Percentiles rank a stretch among this genome's conserved stretches.
phyloP scores from a whole-genome alignment of 2,888 invertebrate genomes.

The Coleophora deauratella region DNA sequence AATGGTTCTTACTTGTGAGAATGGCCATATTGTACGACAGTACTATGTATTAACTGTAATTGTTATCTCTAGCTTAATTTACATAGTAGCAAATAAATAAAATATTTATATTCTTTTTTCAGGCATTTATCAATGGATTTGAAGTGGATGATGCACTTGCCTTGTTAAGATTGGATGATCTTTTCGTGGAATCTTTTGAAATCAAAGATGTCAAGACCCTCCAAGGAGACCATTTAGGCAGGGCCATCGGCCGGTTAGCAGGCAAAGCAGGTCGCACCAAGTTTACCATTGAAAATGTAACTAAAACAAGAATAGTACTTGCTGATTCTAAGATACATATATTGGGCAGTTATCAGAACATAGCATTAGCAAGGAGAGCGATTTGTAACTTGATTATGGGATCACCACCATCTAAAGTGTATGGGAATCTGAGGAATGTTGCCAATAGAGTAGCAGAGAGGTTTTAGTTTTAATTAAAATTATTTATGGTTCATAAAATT shows the following conservation, averaged over 20 bases:
- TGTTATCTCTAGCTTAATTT: no score
- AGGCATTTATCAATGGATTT: slow-evolving; percentile 96
- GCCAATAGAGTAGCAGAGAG: slow-evolving; percentile 89
- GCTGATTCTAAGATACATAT: slow-evolving; percentile 98
- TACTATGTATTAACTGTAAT: no score
- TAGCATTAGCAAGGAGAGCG: slow-evolving; percentile 93
- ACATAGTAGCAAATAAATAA: no score
- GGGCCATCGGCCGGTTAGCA: slow-evolving; percentile 97
- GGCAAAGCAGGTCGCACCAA: slow-evolving; percentile 98
- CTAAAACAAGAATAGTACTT: slow-evolving; percentile 97
- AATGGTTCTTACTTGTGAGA: no score
- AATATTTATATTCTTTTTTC: no score
- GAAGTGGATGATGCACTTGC: slow-evolving; percentile 98
- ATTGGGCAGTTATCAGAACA: slow-evolving; percentile 97
- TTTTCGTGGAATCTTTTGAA: slow-evolving; percentile 98
- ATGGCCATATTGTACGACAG: no score
- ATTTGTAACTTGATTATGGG: slow-evolving; percentile 98
- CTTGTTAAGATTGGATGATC: slow-evolving; percentile 93
- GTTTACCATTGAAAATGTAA: slow-evolving; percentile 98
- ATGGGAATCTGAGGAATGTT: slow-evolving; percentile 92
- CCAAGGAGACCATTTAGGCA: slow-evolving; percentile 94
- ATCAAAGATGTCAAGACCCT: slow-evolving; percentile 96
- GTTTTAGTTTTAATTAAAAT: slow-evolving; percentile 60
- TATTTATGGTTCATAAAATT: slow-evolving; percentile 21
- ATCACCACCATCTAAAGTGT: slow-evolving; percentile 97